Conservation (phyloP, 2,797 vertebrate species). For the Erpetoichthys calabaricus region DNA sequence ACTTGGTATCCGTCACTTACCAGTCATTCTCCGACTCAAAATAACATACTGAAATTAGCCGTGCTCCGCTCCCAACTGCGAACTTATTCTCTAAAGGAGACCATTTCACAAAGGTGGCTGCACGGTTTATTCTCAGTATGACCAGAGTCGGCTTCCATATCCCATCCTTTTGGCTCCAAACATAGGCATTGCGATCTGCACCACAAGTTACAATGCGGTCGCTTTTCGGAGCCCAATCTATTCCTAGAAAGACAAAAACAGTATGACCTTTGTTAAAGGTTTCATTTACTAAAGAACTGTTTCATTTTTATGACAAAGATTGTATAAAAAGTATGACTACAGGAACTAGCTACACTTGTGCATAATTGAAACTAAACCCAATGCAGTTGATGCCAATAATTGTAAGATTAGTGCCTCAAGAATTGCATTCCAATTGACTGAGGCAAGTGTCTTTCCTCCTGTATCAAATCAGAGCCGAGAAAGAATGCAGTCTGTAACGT, state of each 20-base stretch:
- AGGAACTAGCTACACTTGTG: no score
- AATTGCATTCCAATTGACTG: no score
- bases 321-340: background rate
- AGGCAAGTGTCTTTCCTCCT: no score
- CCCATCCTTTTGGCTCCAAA: slow-evolving; percentile 94
- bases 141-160: slow-evolving; percentile 94
- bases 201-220: slow-evolving; percentile 97
- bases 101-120: slow-evolving; percentile 95
- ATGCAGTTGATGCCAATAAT: no score
- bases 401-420: no score
- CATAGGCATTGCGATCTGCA: slow-evolving; percentile 90
- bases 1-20: slow-evolving; percentile 40
- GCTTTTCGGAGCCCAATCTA: slow-evolving; percentile 96
- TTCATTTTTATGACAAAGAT: no score
- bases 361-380: no score
- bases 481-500: no score
- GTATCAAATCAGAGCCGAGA: no score
- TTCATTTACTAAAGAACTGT: no score
- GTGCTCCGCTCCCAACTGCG: slow-evolving; percentile 87
- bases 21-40: slow-evolving; percentile 98
- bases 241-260: slow-evolving; percentile 46
- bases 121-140: slow-evolving; percentile 92
- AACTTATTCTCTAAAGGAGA: slow-evolving; percentile 96
- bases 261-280: no score
- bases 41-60: slow-evolving; percentile 96